Conservation (phyloP, 1,140 invertebrate genomes). For the Megalopta genalis region DNA sequence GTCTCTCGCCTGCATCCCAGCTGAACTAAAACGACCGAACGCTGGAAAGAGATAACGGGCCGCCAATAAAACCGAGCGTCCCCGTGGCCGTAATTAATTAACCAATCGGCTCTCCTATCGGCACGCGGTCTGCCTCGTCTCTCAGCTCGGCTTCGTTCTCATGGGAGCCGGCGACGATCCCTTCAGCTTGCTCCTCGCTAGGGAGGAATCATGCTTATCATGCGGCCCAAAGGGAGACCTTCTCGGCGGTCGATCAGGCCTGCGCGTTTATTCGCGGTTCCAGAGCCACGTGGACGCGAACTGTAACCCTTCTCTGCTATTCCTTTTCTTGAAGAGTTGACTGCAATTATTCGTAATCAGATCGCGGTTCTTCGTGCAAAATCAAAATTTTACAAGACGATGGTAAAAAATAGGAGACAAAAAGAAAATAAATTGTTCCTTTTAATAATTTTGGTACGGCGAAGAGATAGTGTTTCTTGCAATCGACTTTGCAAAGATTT, state of each 20-base stretch:
- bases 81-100: conserved; percentile 16
- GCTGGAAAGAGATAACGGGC: not conserved
- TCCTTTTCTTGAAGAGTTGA: too few relatives aligned
- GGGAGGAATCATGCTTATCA: not conserved
- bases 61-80: conserved; percentile 1
- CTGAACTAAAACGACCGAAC: not conserved
- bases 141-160: too few relatives aligned
- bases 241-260: not conserved
- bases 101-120: conserved; percentile 15
- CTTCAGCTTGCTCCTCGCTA: not conserved
- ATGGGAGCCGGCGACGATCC: not conserved
- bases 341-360: too few relatives aligned
- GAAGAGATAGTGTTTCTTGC: too few relatives aligned
- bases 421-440: too few relatives aligned
- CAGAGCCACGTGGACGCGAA: not conserved
- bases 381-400: too few relatives aligned
- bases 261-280: conserved; percentile 4
- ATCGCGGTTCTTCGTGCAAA: too few relatives aligned
- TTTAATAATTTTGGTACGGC: too few relatives aligned
- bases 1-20: not conserved
- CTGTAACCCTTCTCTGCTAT: not conserved
- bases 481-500: too few relatives aligned
- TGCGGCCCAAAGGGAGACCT: not conserved
- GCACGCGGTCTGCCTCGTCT: not conserved
- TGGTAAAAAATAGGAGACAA: too few relatives aligned